Evolutionary conservation across 2,113 vertebrate genomes (phyloP), one percentile per base, ranked within the genome.

Genomic region (Semicossyphus pulcher): DNA sequence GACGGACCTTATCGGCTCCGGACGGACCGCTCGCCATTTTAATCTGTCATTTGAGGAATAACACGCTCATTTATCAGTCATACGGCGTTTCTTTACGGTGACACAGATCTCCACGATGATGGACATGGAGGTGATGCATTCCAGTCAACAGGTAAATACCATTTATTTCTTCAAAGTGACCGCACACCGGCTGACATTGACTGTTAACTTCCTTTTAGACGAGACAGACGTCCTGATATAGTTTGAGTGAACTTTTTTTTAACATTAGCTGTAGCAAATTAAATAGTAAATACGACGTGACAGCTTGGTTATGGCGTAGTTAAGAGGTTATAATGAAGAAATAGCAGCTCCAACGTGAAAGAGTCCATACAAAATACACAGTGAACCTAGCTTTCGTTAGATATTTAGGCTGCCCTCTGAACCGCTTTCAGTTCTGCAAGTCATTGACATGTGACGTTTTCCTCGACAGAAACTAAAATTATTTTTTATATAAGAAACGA

Each of bases 141-240:
- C 92, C 76, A 76, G 80, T 87, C 94, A 94, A 88, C 94, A 95
- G 94, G 94, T 95, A 80, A 81, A 74, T 15, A 29, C 9, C 0
- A 29, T 5, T 4, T 2, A 18, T 73, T 72, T 57, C 0, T 65
- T 16, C 3, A 32, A 45, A 73, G 28, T 44, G 12, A 32, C 34
- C 4, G 1, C n/a, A 12, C 20, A 60, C 10, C 4, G 44, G 23
- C 23, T 51, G 36, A 65, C 64, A 59, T 25, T 42, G 63, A 20
- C 61, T 18, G 25, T 10, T 7, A 59, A 72, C 58, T 72, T 72
- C 16, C 6, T 31, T 39, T 42, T 15, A 39, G 26, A 2, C 1
- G 23, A 31, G 28, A 18, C 23, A 39, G 23, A 11, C 29, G 39
- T 5, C 20, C 5, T 26, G 16, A n/a, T 15, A 10, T n/a, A 34